A percentile compares a stretch with the other conserved stretches of the same genome.
Conservation (phyloP, 1,140 invertebrate genomes). For the Bombus picipes region DNA sequence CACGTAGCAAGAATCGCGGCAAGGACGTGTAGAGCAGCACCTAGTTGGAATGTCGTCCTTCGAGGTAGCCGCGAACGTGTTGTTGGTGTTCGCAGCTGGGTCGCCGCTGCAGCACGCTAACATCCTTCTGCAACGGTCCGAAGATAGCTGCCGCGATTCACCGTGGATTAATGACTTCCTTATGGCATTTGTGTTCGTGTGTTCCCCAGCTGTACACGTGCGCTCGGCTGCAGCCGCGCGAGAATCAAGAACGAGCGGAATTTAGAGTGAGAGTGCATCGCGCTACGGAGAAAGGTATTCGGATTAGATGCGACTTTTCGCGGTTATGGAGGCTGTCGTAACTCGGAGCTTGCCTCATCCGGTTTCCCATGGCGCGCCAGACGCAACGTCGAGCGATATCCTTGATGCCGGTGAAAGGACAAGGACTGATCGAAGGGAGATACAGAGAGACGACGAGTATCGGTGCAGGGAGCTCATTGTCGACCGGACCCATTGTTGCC, state of each 20-base stretch:
- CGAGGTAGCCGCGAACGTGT: slow-evolving; percentile 6
- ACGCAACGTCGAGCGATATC: neutral
- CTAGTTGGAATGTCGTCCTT: slow-evolving; percentile 38
- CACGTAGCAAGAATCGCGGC: neutral
- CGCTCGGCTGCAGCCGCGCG: neutral
- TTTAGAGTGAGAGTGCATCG: slow-evolving; percentile 39
- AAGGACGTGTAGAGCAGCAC: slow-evolving; percentile 20
- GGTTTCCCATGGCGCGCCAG: neutral
- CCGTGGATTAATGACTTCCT: slow-evolving; percentile 63
- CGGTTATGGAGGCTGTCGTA: too few species aligned
- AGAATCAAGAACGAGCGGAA: slow-evolving; percentile 29
- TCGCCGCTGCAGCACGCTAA: neutral
- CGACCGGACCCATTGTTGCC: neutral
- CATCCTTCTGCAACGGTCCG: slow-evolving; percentile 50
- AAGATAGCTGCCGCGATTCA: slow-evolving; percentile 53
- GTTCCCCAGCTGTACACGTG: neutral
- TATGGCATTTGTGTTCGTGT: slow-evolving; percentile 45
- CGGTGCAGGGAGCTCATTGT: neutral
- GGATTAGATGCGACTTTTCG: neutral
- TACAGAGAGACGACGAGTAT: neutral
- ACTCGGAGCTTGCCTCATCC: neutral
- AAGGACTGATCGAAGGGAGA: neutral
- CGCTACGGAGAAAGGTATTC: neutral
- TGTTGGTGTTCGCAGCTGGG: neutral
- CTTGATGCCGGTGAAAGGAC: slow-evolving; percentile 2